Evolutionary conservation across 2,113 vertebrate genomes (phyloP), one percentile per base, ranked within the genome.

Genomic region (Lophius piscatorius): DNA sequence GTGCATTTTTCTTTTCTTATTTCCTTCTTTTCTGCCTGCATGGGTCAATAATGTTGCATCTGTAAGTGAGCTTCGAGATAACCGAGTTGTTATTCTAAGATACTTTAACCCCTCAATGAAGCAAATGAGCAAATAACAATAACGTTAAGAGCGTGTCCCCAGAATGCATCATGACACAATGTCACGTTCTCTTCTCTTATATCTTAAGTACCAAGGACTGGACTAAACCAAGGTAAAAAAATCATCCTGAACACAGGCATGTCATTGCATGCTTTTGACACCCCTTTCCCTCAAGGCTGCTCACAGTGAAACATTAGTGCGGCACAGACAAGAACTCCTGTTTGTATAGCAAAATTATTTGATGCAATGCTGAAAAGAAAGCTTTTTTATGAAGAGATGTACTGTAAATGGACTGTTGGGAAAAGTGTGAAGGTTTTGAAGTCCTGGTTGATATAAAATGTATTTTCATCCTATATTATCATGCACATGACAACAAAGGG

Each of bases 361-460:
- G 40, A 75, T 52, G 49, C 34, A 16, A 46, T 31, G 42, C 33
- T 31, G 59, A 50, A 50, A 17, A n/a, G 68, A 63, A 46, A 64
- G 63, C 35, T 42, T 18, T 46, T 81, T 81, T 70, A 77, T 38
- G 50, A 55, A 63, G 5, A 56, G 39, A 36, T 40, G 20, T 29
- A 70, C 35, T 40, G 20, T 29, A 70, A 78, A 80, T 50, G 24
- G 74, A 55, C 45, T 63, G 81, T 61, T 57, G 55, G 74, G 36
- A 68, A 73, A 38, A 39, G 29, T 36, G 49, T 61, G 56, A 44
- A 18, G 23, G 57, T 81, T 76, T 76, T 36, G 35, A 63, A 74
- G 75, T 55, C 16, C 12, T 1, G 2, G 34, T 5, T 47, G 55
- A 13, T 46, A 39, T 54, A 20, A 64, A 23, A 67, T 20, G 20